Evolutionary conservation across 1,140 invertebrate genomes (phyloP).

Genomic region (Anoplolepis gracilipes): DNA sequence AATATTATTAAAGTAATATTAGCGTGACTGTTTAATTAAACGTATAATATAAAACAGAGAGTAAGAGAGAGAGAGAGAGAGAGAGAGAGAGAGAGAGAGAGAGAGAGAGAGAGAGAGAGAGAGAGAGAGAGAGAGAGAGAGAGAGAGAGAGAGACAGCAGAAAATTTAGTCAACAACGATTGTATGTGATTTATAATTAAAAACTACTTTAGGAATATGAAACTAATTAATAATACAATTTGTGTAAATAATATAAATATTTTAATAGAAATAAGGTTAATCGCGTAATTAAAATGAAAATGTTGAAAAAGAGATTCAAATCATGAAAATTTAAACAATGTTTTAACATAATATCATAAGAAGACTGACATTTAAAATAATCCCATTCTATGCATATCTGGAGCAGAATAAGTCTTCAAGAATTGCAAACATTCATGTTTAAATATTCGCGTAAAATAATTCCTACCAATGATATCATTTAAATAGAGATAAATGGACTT

Average conservation of each 20-base stretch:
- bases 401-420: not conserved
- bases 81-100: not conserved
- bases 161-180: not conserved
- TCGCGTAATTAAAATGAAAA: not conserved
- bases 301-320: too few relatives aligned
- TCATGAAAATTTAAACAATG: not conserved
- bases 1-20: constrained; percentile 23
- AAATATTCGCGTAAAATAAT: not conserved
- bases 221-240: too few relatives aligned
- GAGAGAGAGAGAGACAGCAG: not conserved
- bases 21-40: not conserved
- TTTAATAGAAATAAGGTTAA: not conserved
- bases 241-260: not conserved
- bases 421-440: not conserved
- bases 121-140: not conserved
- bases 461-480: not conserved
- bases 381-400: not conserved
- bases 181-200: not conserved
- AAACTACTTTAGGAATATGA: not conserved
- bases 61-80: not conserved
- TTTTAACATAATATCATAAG: not conserved
- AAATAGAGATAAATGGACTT: constrained; percentile 54
- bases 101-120: too few relatives aligned
- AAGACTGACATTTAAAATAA: not conserved
- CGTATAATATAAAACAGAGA: not conserved